phyloP scores from a whole-genome alignment of 2,888 invertebrate genomes.

The Lepidonotus clava region DNA sequence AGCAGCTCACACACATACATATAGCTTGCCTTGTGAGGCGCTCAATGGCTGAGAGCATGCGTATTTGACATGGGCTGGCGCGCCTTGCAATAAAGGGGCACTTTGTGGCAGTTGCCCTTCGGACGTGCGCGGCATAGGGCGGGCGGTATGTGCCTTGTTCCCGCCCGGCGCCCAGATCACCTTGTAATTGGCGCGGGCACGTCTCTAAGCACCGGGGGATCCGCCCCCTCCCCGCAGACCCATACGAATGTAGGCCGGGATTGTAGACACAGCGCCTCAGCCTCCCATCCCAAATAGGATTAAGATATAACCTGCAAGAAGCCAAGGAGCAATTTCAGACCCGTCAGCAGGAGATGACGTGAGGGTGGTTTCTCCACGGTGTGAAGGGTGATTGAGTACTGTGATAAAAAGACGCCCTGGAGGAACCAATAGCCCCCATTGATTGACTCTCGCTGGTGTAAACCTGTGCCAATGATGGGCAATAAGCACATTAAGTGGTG shows the following conservation, averaged over 20 bases:
- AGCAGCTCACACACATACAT: slow-evolving; percentile 2
- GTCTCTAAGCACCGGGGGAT: background rate
- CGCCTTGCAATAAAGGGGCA: background rate
- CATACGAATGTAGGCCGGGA: no score
- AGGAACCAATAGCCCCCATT: no score
- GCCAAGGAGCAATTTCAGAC: background rate
- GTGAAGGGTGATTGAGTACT: background rate
- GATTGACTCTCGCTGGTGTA: no score
- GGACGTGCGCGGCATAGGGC: no score
- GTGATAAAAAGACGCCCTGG: background rate
- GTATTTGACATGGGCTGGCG: background rate
- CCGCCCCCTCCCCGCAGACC: no score
- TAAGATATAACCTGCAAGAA: slow-evolving; percentile 5
- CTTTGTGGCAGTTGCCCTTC: no score
- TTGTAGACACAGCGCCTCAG: no score
- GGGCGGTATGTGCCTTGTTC: no score
- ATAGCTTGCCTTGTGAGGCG: no score
- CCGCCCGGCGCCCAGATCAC: no score
- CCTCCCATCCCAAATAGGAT: background rate
- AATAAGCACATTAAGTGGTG: slow-evolving; percentile 57
- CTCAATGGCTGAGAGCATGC: background rate
- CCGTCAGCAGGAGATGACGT: no score
- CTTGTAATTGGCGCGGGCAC: background rate
- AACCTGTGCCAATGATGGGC: slow-evolving; percentile 45
- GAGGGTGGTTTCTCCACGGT: no score